Conservation (phyloP, 2,113 vertebrate species). For the Sorex fumeus region DNA sequence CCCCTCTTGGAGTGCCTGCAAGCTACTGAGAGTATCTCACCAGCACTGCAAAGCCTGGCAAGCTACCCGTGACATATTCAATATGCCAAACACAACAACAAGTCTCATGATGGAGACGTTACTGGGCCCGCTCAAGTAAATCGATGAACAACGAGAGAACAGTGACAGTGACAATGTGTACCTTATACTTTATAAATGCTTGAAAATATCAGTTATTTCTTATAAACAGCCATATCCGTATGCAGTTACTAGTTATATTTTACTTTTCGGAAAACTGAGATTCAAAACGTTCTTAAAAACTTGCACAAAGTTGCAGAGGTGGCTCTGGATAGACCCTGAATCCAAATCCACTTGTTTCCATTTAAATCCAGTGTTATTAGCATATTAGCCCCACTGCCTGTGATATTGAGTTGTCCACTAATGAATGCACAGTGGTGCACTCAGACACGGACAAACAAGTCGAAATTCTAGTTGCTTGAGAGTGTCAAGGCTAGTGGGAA, state of each 20-base stretch:
- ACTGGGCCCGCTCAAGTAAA: too few species aligned
- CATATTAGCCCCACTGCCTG: not conserved
- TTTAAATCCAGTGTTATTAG: not conserved
- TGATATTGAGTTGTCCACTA: rapidly evolving
- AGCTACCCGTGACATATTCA: too few species aligned
- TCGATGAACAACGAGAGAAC: too few species aligned
- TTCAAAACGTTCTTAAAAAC: not conserved
- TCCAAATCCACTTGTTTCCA: not conserved
- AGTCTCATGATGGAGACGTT: too few species aligned
- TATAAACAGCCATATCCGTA: not conserved
- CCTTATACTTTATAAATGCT: not conserved
- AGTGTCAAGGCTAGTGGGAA: not conserved
- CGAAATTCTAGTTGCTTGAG: not conserved
- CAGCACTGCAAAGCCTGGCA: too few species aligned
- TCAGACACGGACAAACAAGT: not conserved
- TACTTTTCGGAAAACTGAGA: not conserved
- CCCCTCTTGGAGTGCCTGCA: too few species aligned
- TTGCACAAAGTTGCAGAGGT: not conserved
- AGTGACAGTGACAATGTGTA: too few species aligned
- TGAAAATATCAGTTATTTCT: not conserved
- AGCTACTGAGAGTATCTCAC: too few species aligned
- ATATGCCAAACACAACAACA: too few species aligned
- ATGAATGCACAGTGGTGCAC: not conserved
- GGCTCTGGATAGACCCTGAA: not conserved
- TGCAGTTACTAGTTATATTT: not conserved